A percentile compares a stretch with the other conserved stretches of the same genome.
Evolutionary conservation across 2,113 vertebrate species (phyloP).

Genomic region (Coturnix japonica): DNA sequence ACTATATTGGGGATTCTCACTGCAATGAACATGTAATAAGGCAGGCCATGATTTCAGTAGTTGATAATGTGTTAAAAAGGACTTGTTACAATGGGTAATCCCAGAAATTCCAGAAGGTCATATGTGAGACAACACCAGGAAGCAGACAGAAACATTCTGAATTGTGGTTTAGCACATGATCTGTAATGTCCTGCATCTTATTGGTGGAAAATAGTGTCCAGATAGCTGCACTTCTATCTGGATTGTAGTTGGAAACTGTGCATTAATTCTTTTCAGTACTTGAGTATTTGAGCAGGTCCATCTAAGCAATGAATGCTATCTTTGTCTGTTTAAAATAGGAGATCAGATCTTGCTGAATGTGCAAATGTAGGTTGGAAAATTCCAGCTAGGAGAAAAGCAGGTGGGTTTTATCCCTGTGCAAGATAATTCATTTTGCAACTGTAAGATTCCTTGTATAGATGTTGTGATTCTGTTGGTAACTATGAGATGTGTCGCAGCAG

Average conservation of each 20-base stretch:
- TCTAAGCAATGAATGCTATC: neutral
- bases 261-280: neutral
- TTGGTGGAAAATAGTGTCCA: neutral
- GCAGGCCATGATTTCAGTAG: neutral
- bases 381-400: neutral
- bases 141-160: neutral
- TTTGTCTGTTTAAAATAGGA: neutral
- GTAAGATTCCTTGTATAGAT: neutral
- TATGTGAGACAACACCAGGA: neutral
- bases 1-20: neutral
- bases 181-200: neutral
- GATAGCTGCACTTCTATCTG: neutral
- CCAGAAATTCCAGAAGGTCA: neutral
- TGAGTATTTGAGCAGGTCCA: neutral
- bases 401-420: neutral
- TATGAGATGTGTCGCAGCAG: neutral
- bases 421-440: neutral
- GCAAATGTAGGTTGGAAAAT: neutral
- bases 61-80: neutral
- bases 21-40: neutral
- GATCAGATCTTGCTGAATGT: neutral
- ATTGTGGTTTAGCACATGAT: neutral
- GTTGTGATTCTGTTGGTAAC: neutral
- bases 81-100: neutral
- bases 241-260: neutral